Evolutionary conservation across 1,140 invertebrate species (phyloP).

Genomic region (Oscheius sp.): DNA sequence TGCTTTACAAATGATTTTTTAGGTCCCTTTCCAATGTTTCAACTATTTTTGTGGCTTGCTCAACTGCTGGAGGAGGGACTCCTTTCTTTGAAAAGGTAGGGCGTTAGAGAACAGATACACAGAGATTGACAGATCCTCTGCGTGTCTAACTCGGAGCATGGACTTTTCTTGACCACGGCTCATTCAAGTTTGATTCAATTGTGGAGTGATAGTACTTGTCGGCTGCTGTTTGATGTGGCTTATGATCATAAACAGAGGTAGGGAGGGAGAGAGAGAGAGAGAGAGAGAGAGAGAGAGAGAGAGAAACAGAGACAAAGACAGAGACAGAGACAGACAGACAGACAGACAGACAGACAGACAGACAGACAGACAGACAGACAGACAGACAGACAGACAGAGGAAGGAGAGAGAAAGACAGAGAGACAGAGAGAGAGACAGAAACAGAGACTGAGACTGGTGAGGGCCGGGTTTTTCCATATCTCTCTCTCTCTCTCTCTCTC

Average conservation of each 20-base stretch:
- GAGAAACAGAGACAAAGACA: neutral
- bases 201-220: conserved; percentile 65
- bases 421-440: neutral
- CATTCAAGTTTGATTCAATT: conserved; percentile 66
- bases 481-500: too few relatives aligned
- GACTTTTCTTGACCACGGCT: conserved; percentile 65
- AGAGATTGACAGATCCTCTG: conserved; percentile 50
- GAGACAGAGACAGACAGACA: neutral
- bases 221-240: conserved; percentile 65
- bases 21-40: conserved; percentile 64
- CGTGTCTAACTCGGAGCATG: conserved; percentile 56
- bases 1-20: conserved; percentile 22
- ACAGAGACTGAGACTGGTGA: neutral
- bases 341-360: conserved; percentile 37
- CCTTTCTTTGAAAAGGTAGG: conserved; percentile 46
- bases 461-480: too few relatives aligned
- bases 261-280: neutral
- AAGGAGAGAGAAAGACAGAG: neutral
- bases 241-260: conserved; percentile 60
- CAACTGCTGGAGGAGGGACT: conserved; percentile 51
- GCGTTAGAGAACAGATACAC: neutral
- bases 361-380: conserved; percentile 21
- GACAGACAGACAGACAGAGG: neutral
- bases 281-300: conserved; percentile 29
- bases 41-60: conserved; percentile 63